Base-by-base conservation (phyloP, 2,113 vertebrate genomes). In the Caranx ignobilis region DNA sequence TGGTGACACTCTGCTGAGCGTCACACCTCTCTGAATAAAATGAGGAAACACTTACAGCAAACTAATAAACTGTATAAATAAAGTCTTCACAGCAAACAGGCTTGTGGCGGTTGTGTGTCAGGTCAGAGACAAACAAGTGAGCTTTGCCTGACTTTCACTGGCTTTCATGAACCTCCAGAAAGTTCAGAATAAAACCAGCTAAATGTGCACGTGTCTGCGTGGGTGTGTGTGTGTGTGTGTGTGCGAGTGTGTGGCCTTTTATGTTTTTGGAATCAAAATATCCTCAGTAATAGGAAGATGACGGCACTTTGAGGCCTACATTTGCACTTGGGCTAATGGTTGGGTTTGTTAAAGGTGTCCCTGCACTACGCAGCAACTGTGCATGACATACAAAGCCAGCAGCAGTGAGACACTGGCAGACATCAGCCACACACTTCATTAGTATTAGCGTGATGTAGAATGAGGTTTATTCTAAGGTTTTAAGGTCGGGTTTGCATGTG, bases 21-120 rank as follows among this genome's bases (percentile, higher is more conserved):
- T 83, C 77, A 91, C 93, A 91, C 91, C 83, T 91, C 79, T 70
- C 64, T 69, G 69, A 88, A 87, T 90, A 68, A 93, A 93, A 93
- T 84, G 87, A 93, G 88, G 91, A 93, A 94, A 83, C 72, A 71
- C 81, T 91, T 43, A 68, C 41, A 86, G 79, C 68, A 85, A 87
- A 91, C 88, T 80, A 85, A 89, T 82, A 89, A 85, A 83, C 74
- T 52, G 61, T 59, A 70, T 32, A 68, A 72, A 68, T 71, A 80
- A 83, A 41, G 76, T 75, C 57, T 77, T 68, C 16, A 18, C 35
- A 72, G 75, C 66, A 76, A 78, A 83, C 75, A 80, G 69, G 71
- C 48, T 82, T 67, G 71, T 62, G 71, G 39, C 73, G 15, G 79
- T 54, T 71, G 76, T 35, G 48, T 79, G 85, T 75, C 87, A 75